Evolutionary conservation across 2,797 vertebrate species (phyloP).

Genomic region (Philypnodon macrostomus): DNA sequence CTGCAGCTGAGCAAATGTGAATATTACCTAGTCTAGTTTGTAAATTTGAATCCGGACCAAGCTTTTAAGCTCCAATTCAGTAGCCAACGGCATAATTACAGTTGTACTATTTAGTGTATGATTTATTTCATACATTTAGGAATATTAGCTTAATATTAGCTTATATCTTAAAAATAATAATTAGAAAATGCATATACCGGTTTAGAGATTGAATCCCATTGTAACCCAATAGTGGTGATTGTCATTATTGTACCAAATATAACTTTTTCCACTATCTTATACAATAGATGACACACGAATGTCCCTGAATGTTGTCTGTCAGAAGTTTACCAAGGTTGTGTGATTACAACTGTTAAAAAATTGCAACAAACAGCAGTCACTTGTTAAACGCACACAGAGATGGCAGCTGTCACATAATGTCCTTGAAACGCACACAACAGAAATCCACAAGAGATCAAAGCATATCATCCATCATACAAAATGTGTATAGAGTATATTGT

Average conservation of each 20-base stretch:
- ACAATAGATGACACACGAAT: background rate
- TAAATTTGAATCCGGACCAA: no score
- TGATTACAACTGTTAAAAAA: constrained; percentile 12
- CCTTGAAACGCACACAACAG: constrained; percentile 41
- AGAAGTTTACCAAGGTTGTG: constrained; percentile 4
- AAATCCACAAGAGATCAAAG: constrained; percentile 27
- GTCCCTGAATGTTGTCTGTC: constrained; percentile 2
- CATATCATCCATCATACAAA: constrained; percentile 24
- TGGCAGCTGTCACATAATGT: constrained; percentile 37
- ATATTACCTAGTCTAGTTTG: no score
- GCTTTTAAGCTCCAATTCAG: no score
- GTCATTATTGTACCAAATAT: background rate
- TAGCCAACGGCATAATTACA: no score
- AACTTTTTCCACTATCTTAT: background rate
- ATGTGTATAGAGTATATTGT: constrained; percentile 5
- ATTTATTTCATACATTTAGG: no score
- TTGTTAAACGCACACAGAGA: constrained; percentile 42
- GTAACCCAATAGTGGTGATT: no score
- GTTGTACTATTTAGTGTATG: no score
- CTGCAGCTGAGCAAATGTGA: no score
- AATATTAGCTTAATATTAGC: no score
- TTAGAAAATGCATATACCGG: no score
- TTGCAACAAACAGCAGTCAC: constrained; percentile 27
- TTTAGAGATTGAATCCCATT: no score
- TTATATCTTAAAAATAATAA: no score